phyloP scores from a whole-genome alignment of 2,113 vertebrate genomes.

The Amazona vittata region DNA sequence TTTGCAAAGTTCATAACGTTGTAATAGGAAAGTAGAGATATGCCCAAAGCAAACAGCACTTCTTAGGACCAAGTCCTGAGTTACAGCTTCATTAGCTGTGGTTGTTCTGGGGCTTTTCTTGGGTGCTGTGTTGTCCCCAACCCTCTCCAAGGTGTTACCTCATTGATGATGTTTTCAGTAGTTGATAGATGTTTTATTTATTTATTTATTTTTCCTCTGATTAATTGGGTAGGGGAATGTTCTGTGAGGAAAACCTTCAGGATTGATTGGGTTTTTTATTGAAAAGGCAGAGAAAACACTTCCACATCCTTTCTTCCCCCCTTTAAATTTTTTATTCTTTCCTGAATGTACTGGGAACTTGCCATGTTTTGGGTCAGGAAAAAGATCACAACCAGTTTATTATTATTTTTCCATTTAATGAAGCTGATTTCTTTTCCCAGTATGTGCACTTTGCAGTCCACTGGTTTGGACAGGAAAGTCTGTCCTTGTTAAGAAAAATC shows the following conservation, averaged over 20 bases:
- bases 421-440: conserved; percentile 48
- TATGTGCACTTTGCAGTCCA: conserved; percentile 45
- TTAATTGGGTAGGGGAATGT: neutral
- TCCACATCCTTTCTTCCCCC: neutral
- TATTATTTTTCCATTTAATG: conserved; percentile 60
- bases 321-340: neutral
- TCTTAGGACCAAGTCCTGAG: neutral
- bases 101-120: neutral
- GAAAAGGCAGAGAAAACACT: conserved; percentile 7
- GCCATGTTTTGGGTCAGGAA: conserved; percentile 52
- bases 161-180: neutral
- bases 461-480: conserved; percentile 54
- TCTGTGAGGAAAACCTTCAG: neutral
- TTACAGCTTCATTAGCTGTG: neutral
- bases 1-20: neutral
- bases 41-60: neutral
- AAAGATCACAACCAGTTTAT: conserved; percentile 34
- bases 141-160: neutral
- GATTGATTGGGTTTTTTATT: neutral
- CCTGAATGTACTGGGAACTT: conserved; percentile 34
- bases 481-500: conserved; percentile 58
- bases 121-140: neutral
- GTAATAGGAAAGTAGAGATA: neutral
- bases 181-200: neutral
- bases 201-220: neutral